phyloP scores from a whole-genome alignment of 2,113 vertebrate genomes.

The Diadophis punctatus region DNA sequence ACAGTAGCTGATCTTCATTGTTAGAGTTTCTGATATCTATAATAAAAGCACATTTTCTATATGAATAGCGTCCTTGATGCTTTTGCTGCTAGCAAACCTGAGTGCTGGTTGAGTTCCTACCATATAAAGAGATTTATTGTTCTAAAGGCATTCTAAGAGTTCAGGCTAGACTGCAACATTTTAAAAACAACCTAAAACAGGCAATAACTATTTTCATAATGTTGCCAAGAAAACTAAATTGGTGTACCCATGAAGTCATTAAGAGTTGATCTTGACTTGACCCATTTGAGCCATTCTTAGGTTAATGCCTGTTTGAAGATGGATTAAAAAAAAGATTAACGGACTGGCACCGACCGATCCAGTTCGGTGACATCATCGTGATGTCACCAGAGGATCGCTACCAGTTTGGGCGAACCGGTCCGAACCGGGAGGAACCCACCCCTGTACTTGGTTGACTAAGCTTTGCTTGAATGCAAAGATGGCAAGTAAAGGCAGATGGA shows the following conservation, averaged over 20 bases:
- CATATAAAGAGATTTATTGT: not conserved
- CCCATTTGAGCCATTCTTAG: too few species aligned
- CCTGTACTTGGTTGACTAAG: too few species aligned
- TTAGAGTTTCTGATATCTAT: not conserved
- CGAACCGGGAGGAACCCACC: too few species aligned
- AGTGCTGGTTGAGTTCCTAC: not conserved
- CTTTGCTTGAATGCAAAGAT: not conserved
- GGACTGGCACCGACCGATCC: too few species aligned
- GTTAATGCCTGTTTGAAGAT: too few species aligned
- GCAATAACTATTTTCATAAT: not conserved
- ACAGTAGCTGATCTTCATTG: not conserved
- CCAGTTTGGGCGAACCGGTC: too few species aligned
- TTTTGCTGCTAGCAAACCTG: not conserved
- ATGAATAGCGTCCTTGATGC: not conserved
- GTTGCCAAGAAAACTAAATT: not conserved
- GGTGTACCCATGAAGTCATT: not conserved
- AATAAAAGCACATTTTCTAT: not conserved
- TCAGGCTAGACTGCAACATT: not conserved
- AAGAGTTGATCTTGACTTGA: too few species aligned
- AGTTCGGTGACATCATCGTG: too few species aligned
- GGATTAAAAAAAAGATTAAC: too few species aligned
- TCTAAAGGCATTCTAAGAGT: not conserved
- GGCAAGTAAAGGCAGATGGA: not conserved
- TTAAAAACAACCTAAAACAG: not conserved
- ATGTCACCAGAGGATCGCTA: too few species aligned